A percentile compares a stretch with the other conserved stretches of the same genome.
phyloP scores from a whole-genome alignment of 2,797 vertebrate genomes.

The Karalla daura region DNA sequence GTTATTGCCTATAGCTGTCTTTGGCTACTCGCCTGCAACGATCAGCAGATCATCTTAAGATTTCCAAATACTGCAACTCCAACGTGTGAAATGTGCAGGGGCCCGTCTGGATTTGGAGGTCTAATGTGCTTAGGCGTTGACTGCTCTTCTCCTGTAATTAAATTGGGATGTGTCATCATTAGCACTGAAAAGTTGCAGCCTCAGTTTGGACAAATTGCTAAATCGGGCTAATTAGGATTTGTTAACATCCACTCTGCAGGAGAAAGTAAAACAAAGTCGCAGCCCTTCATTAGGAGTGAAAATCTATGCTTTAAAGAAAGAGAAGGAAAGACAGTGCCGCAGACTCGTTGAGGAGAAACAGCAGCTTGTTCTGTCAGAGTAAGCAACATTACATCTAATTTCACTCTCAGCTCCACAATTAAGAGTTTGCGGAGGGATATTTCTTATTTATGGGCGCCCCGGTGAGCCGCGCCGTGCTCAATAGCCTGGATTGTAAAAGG shows the following conservation, averaged over 20 bases:
- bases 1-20: neutral
- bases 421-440: conserved; percentile 67
- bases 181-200: conserved; percentile 60
- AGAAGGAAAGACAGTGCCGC: conserved; percentile 30
- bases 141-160: conserved; percentile 59
- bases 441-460: conserved; percentile 64
- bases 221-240: conserved; percentile 76
- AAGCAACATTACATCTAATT: conserved; percentile 55
- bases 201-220: conserved; percentile 75
- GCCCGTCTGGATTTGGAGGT: conserved; percentile 14
- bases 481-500: conserved; percentile 60
- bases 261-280: conserved; percentile 63
- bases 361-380: conserved; percentile 31
- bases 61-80: no score
- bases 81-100: no score
- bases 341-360: conserved; percentile 21
- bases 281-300: conserved; percentile 66
- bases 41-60: neutral
- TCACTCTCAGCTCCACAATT: conserved; percentile 65
- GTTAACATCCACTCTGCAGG: conserved; percentile 71
- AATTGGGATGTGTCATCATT: conserved; percentile 71
- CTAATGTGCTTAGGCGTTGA: conserved; percentile 45
- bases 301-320: conserved; percentile 49
- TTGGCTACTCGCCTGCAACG: neutral
- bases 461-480: conserved; percentile 40